Percentiles rank a stretch among this genome's conserved stretches.
phyloP scores from a whole-genome alignment of 2,113 vertebrate genomes.

The Catagonus wagneri region DNA sequence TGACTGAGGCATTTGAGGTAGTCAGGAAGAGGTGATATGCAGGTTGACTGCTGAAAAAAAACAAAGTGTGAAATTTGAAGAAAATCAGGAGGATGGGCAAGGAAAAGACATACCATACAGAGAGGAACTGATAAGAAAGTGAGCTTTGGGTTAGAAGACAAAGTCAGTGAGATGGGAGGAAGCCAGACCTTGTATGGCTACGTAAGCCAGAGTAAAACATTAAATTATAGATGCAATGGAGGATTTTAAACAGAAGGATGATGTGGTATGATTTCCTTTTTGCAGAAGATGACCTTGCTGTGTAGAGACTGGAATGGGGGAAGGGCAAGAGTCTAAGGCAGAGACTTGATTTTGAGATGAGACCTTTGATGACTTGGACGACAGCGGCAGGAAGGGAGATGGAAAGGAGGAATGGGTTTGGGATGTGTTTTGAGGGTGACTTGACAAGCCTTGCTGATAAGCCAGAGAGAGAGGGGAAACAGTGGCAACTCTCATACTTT shows the following conservation, averaged over 20 bases:
- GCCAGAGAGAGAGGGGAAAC: not conserved
- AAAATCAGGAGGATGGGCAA: not conserved
- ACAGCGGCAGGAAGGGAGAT: not conserved
- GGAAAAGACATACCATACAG: not conserved
- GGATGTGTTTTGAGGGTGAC: not conserved
- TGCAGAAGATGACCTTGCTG: not conserved
- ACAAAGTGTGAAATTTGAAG: not conserved
- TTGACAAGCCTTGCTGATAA: not conserved
- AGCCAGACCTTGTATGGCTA: not conserved
- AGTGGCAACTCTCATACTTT: not conserved
- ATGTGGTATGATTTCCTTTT: not conserved
- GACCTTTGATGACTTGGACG: not conserved
- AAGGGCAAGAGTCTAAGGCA: not conserved
- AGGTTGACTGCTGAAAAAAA: not conserved
- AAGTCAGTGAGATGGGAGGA: not conserved
- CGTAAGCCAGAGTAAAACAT: not conserved
- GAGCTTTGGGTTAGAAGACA: not conserved
- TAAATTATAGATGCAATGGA: not conserved
- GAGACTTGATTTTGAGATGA: not conserved
- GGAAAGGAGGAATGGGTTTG: not conserved
- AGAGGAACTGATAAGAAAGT: not conserved
- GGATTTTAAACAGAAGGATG: not conserved
- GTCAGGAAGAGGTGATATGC: not conserved
- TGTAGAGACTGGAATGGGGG: not conserved
- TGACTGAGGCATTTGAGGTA: rapidly evolving